These are phyloP conservation scores for Chiloscyllium punctatum DNA, from an alignment of 2,797 vertebrate species.

Conservation along the genomic window DNA sequence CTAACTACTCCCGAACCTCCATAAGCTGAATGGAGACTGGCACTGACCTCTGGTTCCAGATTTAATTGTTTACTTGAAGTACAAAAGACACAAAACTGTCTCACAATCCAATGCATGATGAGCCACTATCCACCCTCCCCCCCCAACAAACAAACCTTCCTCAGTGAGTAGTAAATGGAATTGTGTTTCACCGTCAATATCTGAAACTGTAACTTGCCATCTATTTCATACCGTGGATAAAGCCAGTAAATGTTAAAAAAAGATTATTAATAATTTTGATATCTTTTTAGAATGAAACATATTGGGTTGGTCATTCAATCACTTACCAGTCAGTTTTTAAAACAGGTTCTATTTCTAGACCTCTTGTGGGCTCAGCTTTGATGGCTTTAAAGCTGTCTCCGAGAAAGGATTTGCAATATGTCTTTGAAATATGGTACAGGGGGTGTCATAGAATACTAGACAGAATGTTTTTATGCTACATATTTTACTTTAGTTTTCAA, in stretches of 20 bases:
- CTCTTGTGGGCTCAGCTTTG: background rate
- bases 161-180: background rate
- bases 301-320: background rate
- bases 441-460: no score
- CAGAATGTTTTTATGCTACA: background rate
- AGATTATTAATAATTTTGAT: background rate
- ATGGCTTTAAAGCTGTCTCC: background rate
- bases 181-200: background rate
- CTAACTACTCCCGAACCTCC: background rate
- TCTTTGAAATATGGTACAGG: background rate
- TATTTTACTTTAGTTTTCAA: background rate
- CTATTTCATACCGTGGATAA: background rate
- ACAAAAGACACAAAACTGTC: background rate
- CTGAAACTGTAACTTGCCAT: background rate
- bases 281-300: background rate
- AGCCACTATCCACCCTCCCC: background rate
- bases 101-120: background rate
- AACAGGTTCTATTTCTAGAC: background rate
- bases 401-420: conserved; percentile 24
- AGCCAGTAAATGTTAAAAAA: background rate
- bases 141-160: background rate
- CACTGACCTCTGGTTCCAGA: background rate
- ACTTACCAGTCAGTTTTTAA: background rate
- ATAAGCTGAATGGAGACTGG: background rate
- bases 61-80: background rate